A percentile compares a stretch with the other conserved stretches of the same genome.
Conservation (phyloP, 2,113 vertebrate genomes). For the Marmota flaviventris region DNA sequence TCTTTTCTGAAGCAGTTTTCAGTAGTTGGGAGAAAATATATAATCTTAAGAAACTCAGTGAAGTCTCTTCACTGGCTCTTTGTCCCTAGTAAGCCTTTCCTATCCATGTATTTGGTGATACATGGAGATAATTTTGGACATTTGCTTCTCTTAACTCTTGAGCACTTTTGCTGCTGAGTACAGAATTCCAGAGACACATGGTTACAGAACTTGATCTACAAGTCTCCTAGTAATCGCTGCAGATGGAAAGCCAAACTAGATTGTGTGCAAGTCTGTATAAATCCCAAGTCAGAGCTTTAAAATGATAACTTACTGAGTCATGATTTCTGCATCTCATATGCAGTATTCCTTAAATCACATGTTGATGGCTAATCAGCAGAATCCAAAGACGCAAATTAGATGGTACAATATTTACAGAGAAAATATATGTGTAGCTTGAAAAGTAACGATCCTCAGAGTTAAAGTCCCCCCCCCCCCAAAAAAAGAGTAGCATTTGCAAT, state of each 20-base stretch:
- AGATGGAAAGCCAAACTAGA: conserved; percentile 63
- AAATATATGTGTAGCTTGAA: conserved; percentile 75
- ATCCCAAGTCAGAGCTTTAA: conserved; percentile 72
- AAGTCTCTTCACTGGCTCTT: background rate
- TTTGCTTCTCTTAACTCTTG: conserved; percentile 31
- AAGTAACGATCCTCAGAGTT: conserved; percentile 66
- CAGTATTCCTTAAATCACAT: conserved; percentile 76
- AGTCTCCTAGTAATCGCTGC: conserved; percentile 55
- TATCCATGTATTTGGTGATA: background rate
- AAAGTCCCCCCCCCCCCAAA: background rate
- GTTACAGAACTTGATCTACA: conserved; percentile 41
- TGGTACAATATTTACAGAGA: conserved; percentile 79
- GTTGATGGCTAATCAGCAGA: conserved; percentile 78
- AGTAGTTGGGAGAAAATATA: background rate
- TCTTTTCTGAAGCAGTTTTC: background rate
- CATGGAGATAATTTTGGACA: conserved; percentile 15
- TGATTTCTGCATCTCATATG: conserved; percentile 75
- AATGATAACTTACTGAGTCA: conserved; percentile 74
- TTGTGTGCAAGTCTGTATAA: conserved; percentile 62
- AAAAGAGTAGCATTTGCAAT: conserved; percentile 59
- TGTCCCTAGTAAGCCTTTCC: background rate
- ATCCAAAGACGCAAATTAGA: conserved; percentile 81
- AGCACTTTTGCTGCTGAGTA: conserved; percentile 46
- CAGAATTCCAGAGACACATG: conserved; percentile 55
- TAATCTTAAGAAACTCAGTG: conserved; percentile 29